Evolutionary conservation across 2,113 vertebrate species (phyloP).

Genomic region (Paratilapia polleni): DNA sequence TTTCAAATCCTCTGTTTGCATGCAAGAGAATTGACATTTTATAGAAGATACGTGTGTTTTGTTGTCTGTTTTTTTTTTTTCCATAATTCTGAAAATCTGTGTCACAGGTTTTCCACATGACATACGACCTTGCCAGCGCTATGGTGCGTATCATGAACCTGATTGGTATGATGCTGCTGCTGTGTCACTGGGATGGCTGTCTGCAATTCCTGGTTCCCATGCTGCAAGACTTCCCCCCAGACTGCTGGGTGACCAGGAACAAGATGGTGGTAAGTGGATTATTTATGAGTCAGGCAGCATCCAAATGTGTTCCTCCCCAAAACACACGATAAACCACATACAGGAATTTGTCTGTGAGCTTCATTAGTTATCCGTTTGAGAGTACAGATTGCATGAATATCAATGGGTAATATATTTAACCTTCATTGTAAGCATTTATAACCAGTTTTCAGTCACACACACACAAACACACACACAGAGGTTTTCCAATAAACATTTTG

Average conservation of each 20-base stretch:
- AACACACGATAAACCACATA: background rate
- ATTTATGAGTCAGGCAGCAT: constrained; percentile 6
- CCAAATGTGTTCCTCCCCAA: background rate
- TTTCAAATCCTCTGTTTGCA: constrained; percentile 57
- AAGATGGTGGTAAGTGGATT: constrained; percentile 93
- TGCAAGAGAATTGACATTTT: constrained; percentile 29
- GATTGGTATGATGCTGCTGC: constrained; percentile 98
- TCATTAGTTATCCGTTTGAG: background rate
- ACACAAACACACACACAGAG: background rate
- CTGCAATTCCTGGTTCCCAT: constrained; percentile 98
- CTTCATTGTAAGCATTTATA: background rate
- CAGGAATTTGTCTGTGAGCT: background rate
- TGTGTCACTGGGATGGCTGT: constrained; percentile 98
- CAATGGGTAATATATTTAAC: background rate
- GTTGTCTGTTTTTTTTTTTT: background rate
- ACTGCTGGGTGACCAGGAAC: constrained; percentile 98
- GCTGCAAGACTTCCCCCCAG: constrained; percentile 95
- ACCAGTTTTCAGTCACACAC: background rate
- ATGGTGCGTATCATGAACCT: constrained; percentile 97
- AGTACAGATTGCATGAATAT: background rate
- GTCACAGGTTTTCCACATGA: constrained; percentile 98
- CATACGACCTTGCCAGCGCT: constrained; percentile 96
- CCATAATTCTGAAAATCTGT: constrained; percentile 56
- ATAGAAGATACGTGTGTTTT: background rate
- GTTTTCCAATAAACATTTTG: background rate